Percentiles rank a stretch among this genome's conserved stretches.
Conservation (phyloP, 2,888 invertebrate genomes). For the Oxytorus armatus region DNA sequence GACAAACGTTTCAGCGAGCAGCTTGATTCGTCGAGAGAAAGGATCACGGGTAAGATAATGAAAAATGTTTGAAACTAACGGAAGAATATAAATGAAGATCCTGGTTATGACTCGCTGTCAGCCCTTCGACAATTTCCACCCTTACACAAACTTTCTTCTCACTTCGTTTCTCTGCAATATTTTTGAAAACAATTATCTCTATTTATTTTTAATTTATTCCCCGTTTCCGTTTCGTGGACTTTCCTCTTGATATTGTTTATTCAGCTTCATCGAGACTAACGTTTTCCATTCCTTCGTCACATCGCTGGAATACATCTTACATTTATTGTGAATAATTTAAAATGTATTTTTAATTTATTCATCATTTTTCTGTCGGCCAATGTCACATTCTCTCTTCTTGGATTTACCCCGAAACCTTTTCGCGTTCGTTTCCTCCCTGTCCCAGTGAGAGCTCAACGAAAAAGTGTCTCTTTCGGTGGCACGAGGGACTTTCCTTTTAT, state of each 20-base stretch:
- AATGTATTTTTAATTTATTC: not conserved
- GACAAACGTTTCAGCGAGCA: not conserved
- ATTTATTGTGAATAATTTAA: not conserved
- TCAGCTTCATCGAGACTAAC: too few relatives aligned
- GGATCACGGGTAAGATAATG: constrained; percentile 7
- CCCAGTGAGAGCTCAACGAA: constrained; percentile 37
- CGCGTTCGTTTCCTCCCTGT: not conserved
- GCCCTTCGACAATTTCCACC: not conserved
- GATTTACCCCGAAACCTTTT: constrained; percentile 30
- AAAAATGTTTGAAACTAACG: not conserved
- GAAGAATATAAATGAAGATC: too few relatives aligned
- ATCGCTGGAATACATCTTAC: not conserved
- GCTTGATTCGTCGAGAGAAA: not conserved
- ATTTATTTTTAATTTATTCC: not conserved
- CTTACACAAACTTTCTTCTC: too few relatives aligned
- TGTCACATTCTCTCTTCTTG: constrained; percentile 15
- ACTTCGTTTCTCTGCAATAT: too few relatives aligned
- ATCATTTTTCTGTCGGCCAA: constrained; percentile 1
- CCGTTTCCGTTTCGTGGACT: not conserved
- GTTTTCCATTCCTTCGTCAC: not conserved
- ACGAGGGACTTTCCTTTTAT: constrained; percentile 62
- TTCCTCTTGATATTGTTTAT: not conserved
- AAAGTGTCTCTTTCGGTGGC: constrained; percentile 41
- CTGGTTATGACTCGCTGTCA: not conserved
- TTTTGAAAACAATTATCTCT: not conserved